Evolutionary conservation across 1,140 invertebrate genomes (phyloP).

Genomic region (Trialeurodes vaporariorum): DNA sequence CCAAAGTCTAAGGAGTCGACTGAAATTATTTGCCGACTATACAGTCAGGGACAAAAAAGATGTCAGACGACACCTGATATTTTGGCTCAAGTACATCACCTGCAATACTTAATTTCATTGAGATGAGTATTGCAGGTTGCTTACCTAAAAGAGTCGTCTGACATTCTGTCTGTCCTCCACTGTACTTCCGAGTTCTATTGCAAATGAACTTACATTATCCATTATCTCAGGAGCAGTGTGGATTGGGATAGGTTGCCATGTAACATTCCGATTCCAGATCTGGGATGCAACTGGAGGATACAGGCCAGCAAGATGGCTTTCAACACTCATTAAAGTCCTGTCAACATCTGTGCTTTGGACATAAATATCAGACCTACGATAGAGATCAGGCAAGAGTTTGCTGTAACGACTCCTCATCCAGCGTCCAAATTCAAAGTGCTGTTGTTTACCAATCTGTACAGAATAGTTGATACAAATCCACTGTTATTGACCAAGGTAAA

Average conservation of each 20-base stretch:
- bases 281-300: conserved; percentile 47
- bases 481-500: no score
- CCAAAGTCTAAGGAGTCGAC: no score
- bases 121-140: no score
- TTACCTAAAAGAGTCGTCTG: no score
- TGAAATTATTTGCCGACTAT: no score
- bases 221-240: conserved; percentile 55
- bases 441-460: conserved; percentile 55
- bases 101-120: no score
- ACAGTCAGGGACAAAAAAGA: no score
- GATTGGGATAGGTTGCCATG: conserved; percentile 84
- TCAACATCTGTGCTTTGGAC: conserved; percentile 73
- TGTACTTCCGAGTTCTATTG: no score
- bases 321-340: conserved; percentile 79
- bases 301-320: conserved; percentile 64
- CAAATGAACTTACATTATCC: conserved; percentile 52
- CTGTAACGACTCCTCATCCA: conserved; percentile 42
- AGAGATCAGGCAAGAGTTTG: conserved; percentile 39
- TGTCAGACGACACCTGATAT: no score
- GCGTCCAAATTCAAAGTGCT: conserved; percentile 65
- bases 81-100: no score
- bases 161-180: no score
- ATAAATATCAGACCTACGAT: conserved; percentile 48
- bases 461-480: no score
- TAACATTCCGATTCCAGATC: conserved; percentile 52